A percentile compares a stretch with the other conserved stretches of the same genome.
Evolutionary conservation across 2,888 invertebrate genomes (phyloP).

Genomic region (Drosophila anomalata): DNA sequence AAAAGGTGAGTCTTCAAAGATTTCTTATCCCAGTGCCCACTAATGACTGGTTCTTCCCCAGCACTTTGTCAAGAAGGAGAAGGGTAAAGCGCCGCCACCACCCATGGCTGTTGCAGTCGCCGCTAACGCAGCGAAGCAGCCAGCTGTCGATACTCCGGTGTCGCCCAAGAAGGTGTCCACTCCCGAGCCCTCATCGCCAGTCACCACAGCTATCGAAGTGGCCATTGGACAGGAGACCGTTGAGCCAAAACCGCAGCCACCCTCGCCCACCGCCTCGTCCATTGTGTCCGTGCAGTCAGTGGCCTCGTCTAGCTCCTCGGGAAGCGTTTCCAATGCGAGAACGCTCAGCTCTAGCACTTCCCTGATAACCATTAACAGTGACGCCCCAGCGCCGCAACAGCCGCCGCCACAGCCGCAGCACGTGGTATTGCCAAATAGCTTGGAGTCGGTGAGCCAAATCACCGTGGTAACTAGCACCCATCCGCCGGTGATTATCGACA

Average conservation of each 20-base stretch:
- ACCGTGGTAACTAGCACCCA: slow-evolving; percentile 93
- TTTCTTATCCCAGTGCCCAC: neutral
- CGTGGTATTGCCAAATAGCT: slow-evolving; percentile 88
- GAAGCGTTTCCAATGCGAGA: slow-evolving; percentile 56
- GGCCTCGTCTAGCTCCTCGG: slow-evolving; percentile 58
- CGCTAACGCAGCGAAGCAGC: slow-evolving; percentile 18
- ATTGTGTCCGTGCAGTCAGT: slow-evolving; percentile 75
- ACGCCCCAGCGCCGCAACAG: slow-evolving; percentile 67
- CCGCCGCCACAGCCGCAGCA: slow-evolving; percentile 64
- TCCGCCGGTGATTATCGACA: slow-evolving; percentile 90
- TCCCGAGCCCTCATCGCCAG: slow-evolving; percentile 38
- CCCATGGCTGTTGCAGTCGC: slow-evolving; percentile 86
- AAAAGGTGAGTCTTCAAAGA: slow-evolving; percentile 71
- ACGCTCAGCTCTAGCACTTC: slow-evolving; percentile 81
- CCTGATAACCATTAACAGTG: slow-evolving; percentile 83
- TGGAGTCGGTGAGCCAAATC: slow-evolving; percentile 90
- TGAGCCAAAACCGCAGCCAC: slow-evolving; percentile 69
- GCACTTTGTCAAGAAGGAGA: slow-evolving; percentile 89
- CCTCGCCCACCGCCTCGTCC: slow-evolving; percentile 80
- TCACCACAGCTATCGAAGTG: slow-evolving; percentile 65
- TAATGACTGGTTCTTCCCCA: slow-evolving; percentile 12
- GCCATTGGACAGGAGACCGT: slow-evolving; percentile 64
- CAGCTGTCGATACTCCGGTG: slow-evolving; percentile 7
- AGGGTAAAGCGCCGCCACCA: slow-evolving; percentile 92
- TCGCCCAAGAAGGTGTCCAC: slow-evolving; percentile 45